Conservation (phyloP, 2,888 invertebrate species). For the Acronicta aceris region DNA sequence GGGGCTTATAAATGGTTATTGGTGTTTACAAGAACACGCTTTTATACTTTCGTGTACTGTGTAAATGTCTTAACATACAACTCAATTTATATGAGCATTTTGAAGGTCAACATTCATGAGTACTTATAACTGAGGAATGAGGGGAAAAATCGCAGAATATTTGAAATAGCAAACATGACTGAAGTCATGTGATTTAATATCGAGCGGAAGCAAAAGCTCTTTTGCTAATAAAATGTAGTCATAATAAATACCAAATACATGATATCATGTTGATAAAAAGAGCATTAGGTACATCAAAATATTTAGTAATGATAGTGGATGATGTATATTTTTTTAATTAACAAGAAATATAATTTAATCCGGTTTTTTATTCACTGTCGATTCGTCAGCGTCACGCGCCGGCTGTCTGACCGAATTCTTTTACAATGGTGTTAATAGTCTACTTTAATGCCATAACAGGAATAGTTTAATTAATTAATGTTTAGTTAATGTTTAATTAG, state of each 20-base stretch:
- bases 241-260: not conserved
- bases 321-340: too few relatives aligned
- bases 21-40: constrained; percentile 68
- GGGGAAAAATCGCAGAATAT: not conserved
- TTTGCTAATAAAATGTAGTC: not conserved
- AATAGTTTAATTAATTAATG: too few relatives aligned
- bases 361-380: too few relatives aligned
- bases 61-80: constrained; percentile 45
- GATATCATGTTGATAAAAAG: not conserved
- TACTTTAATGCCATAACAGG: too few relatives aligned
- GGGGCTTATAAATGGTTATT: constrained; percentile 80
- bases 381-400: not conserved
- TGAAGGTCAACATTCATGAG: constrained; percentile 37
- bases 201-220: not conserved
- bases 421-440: too few relatives aligned
- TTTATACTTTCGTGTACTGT: constrained; percentile 62
- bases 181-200: not conserved
- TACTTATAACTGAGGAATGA: not conserved
- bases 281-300: too few relatives aligned
- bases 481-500: too few relatives aligned
- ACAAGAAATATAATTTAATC: too few relatives aligned
- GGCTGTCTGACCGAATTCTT: not conserved
- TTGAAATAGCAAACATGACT: not conserved
- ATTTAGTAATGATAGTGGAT: not conserved
- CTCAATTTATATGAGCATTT: constrained; percentile 27